These are phyloP conservation scores for Pentamera pediparva DNA, from an alignment of 53 echinoderm and acorn worm genomes.

Conservation along the genomic window DNA sequence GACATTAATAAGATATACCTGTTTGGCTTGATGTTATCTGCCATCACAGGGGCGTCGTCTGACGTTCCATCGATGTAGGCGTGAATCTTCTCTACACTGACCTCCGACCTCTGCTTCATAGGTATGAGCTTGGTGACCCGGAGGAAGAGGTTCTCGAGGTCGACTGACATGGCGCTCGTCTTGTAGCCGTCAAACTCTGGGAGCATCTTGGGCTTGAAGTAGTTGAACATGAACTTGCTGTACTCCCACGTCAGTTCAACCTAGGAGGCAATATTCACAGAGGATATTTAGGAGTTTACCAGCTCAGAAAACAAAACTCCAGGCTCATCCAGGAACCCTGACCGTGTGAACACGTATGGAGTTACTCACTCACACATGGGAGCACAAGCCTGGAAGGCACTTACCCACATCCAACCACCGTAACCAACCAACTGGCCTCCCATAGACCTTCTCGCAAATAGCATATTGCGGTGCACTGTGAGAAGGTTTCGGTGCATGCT, in stretches of 20 bases:
- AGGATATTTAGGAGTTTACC: background rate
- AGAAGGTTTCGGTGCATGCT: too few relatives aligned
- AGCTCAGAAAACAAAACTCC: too few relatives aligned
- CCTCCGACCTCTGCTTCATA: conserved; percentile 41
- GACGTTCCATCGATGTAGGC: conserved; percentile 69
- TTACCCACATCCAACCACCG: too few relatives aligned
- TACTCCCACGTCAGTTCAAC: conserved; percentile 62
- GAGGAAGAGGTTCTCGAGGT: conserved; percentile 83
- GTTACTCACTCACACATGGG: too few relatives aligned
- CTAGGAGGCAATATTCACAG: conserved; percentile 6
- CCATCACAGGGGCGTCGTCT: conserved; percentile 52
- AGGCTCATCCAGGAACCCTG: too few relatives aligned
- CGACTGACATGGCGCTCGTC: conserved; percentile 85
- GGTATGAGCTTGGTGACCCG: conserved; percentile 74
- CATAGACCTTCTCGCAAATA: too few relatives aligned
- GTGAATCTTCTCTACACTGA: conserved; percentile 62
- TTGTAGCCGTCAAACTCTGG: conserved; percentile 99
- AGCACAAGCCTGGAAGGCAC: too few relatives aligned
- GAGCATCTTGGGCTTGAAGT: conserved; percentile 88
- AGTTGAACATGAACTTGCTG: conserved; percentile 68
- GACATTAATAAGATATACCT: conserved; percentile 41
- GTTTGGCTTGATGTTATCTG: conserved; percentile 28
- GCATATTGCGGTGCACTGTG: too few relatives aligned
- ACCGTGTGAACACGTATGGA: too few relatives aligned
- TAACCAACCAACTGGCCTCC: too few relatives aligned